Evolutionary conservation across 1,140 invertebrate species (phyloP), one percentile per base, ranked within the genome.

Genomic region (Aphaenogaster floridana): DNA sequence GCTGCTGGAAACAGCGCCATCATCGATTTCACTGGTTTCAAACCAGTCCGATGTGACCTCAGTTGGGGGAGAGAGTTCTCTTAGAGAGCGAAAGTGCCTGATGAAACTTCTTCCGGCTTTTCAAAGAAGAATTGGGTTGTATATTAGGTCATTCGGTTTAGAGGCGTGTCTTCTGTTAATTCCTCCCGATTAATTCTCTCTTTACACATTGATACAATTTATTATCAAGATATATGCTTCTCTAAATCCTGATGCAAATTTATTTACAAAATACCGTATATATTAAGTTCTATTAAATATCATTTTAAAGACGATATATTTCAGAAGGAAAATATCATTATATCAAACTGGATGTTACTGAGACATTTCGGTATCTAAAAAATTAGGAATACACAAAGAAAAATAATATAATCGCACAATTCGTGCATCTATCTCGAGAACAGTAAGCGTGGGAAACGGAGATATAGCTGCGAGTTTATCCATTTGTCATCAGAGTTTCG

Each of bases 101-200:
- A 52, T 36, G 61, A 63, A 90, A 90, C 80, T 88, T 88, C 86
- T 90, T 90, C 69, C 52, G 69, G 21, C 39, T 63, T 42, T 36
- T 85, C 72, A 21, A n/a, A 1, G 13, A n/a, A 61, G 81, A 84
- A 86, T 79, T 61, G 52, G 50, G 54, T 69, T 71, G 39, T 9
- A 63, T 17, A 45, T 36, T 4, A 59, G 36, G 11, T 79, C 57
- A 50, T 57, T 57, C 45, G 45, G 28, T 50, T 50, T 28, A 36
- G 3, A n/a, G 3, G 6, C 48, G 21, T 48, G 28, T 69, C 15
- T 81, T 63, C 57, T 48, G 3, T 42, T 39, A 21, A 39, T 50
- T 50, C 2, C 6, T 50, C 2, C 6, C 17, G 0, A 54, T 11
- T 66, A 66, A 42, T 15, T 13, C 7, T 11, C 11, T 34, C 34